Evolutionary conservation across 2,113 vertebrate species (phyloP), one percentile per base, ranked within the genome.

Genomic region (Lasiurus borealis): DNA sequence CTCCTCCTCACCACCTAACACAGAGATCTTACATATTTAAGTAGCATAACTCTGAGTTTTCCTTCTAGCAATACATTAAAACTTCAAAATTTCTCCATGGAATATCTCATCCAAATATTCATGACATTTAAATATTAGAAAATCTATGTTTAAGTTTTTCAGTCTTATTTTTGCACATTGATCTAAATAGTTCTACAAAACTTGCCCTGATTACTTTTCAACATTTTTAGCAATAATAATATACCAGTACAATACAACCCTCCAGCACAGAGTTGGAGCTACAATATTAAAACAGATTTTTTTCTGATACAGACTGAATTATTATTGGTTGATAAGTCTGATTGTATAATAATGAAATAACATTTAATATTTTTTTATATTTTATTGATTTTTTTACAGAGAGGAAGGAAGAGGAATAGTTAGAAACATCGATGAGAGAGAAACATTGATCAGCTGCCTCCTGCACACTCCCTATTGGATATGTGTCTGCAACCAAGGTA

Each of bases 211-310:
- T 96, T 91, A 95, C 83, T 89, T 96, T 89, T 88, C 71, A 94
- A 50, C n/a, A 94, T 18, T 84, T 92, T 95, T 73, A 77, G 57
- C 44, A 73, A 21, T 85, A 68, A 90, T 81, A 88, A 94, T 68
- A 50, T 75, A 23, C 66, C 57, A 95, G 15, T 57, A 87, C 75
- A 94, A 81, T 85, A 34, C 21, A 85, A 57, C 46, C 88, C 85
- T 95, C 81, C 78, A 46, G 93, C 46, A 86, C 8, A 46, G 31
- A 59, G 23, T 95, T 75, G 59, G 36, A 95, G 21, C 25, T 54
- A 48, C 36, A 78, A 88, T 59, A 44, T 8, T 94, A 80, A 69
- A 87, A 87, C 18, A 40, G 21, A 82, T 54, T 69, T 85, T 88
- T 89, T 52, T 71, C 1, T 93, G 82, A 75, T 40, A 75, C 36